These are phyloP conservation scores for Urophycis tenuis DNA, from an alignment of 2,797 vertebrate species.

Conservation along the genomic window DNA sequence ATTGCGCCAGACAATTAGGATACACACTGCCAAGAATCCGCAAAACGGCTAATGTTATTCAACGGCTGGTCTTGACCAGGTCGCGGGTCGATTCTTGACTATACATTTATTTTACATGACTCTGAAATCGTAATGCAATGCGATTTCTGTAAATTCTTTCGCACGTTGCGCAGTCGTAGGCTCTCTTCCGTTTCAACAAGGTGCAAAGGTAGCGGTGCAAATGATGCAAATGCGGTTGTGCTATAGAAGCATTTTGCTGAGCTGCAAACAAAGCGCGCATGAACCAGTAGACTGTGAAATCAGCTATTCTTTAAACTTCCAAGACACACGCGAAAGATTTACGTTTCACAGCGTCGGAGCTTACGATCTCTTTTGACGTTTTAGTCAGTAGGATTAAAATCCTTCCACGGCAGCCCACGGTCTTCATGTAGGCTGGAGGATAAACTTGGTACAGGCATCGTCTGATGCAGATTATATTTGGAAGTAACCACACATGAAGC, in stretches of 20 bases:
- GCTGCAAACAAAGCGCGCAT: conserved; percentile 56
- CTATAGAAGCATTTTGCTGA: conserved; percentile 57
- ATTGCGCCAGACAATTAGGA: background rate
- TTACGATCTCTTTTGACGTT: background rate
- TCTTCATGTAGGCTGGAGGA: background rate
- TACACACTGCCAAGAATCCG: background rate
- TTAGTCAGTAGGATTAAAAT: background rate
- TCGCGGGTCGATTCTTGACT: background rate
- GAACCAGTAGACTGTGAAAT: background rate
- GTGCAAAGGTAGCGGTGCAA: conserved; percentile 39
- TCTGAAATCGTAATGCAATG: background rate
- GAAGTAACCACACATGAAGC: background rate
- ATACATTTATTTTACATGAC: background rate
- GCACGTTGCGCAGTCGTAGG: conserved; percentile 15
- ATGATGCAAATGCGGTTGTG: conserved; percentile 59
- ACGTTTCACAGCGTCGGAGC: too few species aligned
- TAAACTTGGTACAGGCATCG: background rate
- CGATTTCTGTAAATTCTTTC: conserved; percentile 34
- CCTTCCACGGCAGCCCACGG: background rate
- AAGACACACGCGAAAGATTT: background rate
- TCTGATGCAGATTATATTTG: background rate
- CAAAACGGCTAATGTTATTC: background rate
- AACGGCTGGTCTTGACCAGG: background rate
- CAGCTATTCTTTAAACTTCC: background rate
- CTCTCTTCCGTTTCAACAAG: conserved; percentile 62